Evolutionary conservation across 2,113 vertebrate species (phyloP).

Genomic region (Labeo rohita): DNA sequence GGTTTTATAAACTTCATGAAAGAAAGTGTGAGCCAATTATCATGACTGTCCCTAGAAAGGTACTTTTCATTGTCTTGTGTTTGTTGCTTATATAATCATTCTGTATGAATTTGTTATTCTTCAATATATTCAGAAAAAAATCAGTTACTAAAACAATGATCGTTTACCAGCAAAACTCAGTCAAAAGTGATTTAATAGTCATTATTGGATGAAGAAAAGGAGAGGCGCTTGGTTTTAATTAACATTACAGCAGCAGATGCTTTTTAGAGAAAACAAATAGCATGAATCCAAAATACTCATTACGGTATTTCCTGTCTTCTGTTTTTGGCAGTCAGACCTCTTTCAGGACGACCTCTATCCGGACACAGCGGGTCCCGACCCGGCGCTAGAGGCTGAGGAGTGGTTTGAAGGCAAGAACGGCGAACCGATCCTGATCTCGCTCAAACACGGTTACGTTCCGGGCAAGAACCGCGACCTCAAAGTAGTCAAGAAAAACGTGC

Average conservation of each 20-base stretch:
- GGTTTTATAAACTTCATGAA: slow-evolving; percentile 99
- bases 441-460: slow-evolving; percentile 93
- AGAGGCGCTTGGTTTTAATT: background rate
- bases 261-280: slow-evolving; percentile 24
- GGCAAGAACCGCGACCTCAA: slow-evolving; percentile 94
- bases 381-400: slow-evolving; percentile 90
- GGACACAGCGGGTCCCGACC: slow-evolving; percentile 91
- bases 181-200: background rate
- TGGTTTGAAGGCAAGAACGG: slow-evolving; percentile 96
- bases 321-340: slow-evolving; percentile 86
- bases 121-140: background rate
- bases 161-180: background rate
- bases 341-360: slow-evolving; percentile 98
- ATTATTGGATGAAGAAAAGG: background rate
- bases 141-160: background rate
- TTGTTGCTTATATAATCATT: background rate
- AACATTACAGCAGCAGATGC: background rate
- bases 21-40: slow-evolving; percentile 97
- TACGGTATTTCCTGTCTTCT: background rate
- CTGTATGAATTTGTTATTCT: background rate
- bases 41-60: slow-evolving; percentile 98
- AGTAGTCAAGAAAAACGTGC: slow-evolving; percentile 91
- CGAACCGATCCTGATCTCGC: slow-evolving; percentile 90
- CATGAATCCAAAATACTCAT: background rate
- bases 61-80: slow-evolving; percentile 59